Conservation (phyloP, 2,888 invertebrate genomes). For the Augochlorella aurata region DNA sequence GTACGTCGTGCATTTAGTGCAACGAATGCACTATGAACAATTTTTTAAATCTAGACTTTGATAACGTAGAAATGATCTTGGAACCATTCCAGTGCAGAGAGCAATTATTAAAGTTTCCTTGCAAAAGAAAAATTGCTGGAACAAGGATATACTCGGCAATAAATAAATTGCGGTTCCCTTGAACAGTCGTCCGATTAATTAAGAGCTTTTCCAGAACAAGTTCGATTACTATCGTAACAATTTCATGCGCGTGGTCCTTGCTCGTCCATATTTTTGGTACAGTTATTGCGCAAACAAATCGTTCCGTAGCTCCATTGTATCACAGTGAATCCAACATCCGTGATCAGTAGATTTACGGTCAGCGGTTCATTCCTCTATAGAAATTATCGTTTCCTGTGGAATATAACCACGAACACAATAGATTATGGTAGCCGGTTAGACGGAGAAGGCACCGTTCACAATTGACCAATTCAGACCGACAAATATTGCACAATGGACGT, state of each 20-base stretch:
- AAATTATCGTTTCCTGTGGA: slow-evolving; percentile 5
- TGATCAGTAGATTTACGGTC: slow-evolving; percentile 7
- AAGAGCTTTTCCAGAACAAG: not conserved
- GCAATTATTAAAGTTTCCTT: too few relatives aligned
- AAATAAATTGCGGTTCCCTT: too few relatives aligned
- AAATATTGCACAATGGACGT: slow-evolving; percentile 33
- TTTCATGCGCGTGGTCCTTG: not conserved
- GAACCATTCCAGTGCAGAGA: too few relatives aligned
- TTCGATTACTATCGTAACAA: not conserved
- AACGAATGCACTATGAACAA: too few relatives aligned
- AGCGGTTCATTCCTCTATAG: not conserved
- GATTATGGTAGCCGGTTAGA: not conserved
- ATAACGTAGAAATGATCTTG: too few relatives aligned
- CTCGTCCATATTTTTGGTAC: not conserved
- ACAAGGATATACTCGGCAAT: too few relatives aligned
- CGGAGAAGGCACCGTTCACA: not conserved
- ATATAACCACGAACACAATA: slow-evolving; percentile 12
- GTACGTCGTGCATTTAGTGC: too few relatives aligned
- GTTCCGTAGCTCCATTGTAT: not conserved
- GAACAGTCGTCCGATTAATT: too few relatives aligned
- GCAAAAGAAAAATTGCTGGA: too few relatives aligned
- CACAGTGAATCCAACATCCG: not conserved
- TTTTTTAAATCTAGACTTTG: too few relatives aligned
- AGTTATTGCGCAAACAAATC: not conserved
- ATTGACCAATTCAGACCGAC: not conserved